phyloP scores from a whole-genome alignment of 92 coral and sea anemone genomes.

The Galaxea fascicularis region DNA sequence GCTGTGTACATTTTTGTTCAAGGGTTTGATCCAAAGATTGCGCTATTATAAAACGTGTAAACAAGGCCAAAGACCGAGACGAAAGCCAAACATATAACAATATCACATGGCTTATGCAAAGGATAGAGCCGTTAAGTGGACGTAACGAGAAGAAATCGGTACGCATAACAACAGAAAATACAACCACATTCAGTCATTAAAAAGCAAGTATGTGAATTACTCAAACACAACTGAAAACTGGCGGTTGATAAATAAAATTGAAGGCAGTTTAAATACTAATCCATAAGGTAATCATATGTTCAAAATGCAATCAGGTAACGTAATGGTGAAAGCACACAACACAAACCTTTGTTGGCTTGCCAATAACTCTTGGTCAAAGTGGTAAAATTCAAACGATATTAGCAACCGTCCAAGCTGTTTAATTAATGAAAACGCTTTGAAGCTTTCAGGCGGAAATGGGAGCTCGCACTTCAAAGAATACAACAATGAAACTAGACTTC shows the following conservation, averaged over 20 bases:
- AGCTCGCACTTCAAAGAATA: not conserved
- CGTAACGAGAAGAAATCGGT: not conserved
- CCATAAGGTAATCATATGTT: not conserved
- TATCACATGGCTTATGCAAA: not conserved
- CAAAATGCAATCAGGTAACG: constrained; percentile 10
- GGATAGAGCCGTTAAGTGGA: not conserved
- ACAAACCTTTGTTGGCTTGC: constrained; percentile 4
- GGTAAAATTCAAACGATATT: not conserved
- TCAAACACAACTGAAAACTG: not conserved
- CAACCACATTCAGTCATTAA: not conserved
- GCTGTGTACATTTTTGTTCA: no score
- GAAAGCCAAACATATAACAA: not conserved
- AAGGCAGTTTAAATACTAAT: not conserved
- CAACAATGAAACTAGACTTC: not conserved
- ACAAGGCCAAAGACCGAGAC: not conserved
- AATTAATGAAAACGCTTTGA: not conserved
- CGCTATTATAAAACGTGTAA: not conserved
- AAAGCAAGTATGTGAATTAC: not conserved
- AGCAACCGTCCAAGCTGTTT: not conserved
- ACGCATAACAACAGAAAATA: not conserved
- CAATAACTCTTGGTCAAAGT: not conserved
- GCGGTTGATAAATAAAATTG: not conserved
- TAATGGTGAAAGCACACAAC: constrained; percentile 14
- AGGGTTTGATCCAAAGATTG: no score
- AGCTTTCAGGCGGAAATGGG: constrained; percentile 9